Conservation (phyloP, 2,888 invertebrate species). For the Tortricodes alternella region DNA sequence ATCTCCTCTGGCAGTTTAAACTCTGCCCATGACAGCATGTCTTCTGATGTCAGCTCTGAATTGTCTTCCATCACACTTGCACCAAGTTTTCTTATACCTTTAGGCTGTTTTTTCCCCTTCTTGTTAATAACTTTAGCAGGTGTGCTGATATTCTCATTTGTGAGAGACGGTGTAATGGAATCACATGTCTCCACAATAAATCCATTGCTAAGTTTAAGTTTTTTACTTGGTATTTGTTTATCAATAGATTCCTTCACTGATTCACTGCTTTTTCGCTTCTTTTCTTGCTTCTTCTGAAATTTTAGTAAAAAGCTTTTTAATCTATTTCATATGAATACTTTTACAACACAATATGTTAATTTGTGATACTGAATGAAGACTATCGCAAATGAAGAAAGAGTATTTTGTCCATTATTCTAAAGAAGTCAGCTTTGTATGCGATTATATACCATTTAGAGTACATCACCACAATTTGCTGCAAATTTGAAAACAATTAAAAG, state of each 20-base stretch:
- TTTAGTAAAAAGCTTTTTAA: conserved; percentile 1
- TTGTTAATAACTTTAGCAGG: conserved; percentile 22
- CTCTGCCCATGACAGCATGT: conserved; percentile 85
- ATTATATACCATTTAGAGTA: no score
- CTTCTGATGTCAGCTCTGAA: conserved; percentile 60
- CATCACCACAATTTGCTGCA: no score
- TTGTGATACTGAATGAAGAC: no score
- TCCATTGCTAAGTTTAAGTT: conserved; percentile 60
- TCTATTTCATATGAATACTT: no score
- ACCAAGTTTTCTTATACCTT: conserved; percentile 52
- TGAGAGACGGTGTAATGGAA: conserved; percentile 50
- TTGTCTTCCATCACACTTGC: conserved; percentile 46
- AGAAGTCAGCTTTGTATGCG: no score
- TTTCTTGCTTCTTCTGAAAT: conserved; percentile 38
- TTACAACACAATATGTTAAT: no score
- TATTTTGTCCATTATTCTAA: no score
- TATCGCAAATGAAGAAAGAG: no score
- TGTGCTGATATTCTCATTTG: conserved; percentile 41
- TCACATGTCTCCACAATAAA: conserved; percentile 64
- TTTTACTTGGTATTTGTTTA: conserved; percentile 51
- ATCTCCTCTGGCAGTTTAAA: conserved; percentile 87
- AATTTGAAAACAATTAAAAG: conserved; percentile 15
- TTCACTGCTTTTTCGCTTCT: conserved; percentile 46
- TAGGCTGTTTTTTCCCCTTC: conserved; percentile 24
- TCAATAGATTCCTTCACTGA: conserved; percentile 43